phyloP scores from a whole-genome alignment of 2,113 vertebrate genomes.

The Antennarius striatus region DNA sequence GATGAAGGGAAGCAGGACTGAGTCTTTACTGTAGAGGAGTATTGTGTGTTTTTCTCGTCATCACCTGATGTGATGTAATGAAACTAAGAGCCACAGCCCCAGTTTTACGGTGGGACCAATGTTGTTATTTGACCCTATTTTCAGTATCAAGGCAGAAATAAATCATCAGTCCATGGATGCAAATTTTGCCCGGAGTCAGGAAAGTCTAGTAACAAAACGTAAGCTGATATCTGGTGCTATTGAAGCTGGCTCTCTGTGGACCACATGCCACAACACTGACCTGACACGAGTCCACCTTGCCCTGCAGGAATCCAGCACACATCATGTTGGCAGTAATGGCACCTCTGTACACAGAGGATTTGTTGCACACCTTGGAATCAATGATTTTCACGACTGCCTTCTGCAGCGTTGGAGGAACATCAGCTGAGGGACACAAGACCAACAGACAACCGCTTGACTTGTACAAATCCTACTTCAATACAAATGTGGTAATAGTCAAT shows the following conservation, averaged over 20 bases:
- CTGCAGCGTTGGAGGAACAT: constrained; percentile 80
- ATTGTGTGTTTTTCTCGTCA: no score
- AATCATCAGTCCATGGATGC: background rate
- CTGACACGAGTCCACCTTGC: constrained; percentile 95
- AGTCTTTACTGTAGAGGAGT: no score
- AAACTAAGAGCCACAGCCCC: background rate
- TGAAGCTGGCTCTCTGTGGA: background rate
- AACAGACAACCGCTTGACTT: background rate
- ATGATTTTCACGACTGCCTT: constrained; percentile 92
- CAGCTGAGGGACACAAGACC: constrained; percentile 48
- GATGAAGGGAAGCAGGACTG: no score
- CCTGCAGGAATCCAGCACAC: constrained; percentile 94
- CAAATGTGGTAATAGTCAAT: no score
- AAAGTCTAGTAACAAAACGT: constrained; percentile 2
- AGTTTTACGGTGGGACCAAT: constrained; percentile 10
- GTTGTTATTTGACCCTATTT: background rate
- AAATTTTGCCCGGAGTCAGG: constrained; percentile 8
- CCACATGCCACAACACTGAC: constrained; percentile 67
- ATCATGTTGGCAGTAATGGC: constrained; percentile 88
- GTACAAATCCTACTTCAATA: background rate
- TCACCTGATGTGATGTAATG: no score
- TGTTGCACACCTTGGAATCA: constrained; percentile 85
- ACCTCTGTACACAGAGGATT: constrained; percentile 82
- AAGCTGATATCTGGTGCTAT: constrained; percentile 17
- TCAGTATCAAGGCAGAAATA: background rate